Base-by-base conservation (phyloP, 2,888 invertebrate species). In the Morpho helenor region DNA sequence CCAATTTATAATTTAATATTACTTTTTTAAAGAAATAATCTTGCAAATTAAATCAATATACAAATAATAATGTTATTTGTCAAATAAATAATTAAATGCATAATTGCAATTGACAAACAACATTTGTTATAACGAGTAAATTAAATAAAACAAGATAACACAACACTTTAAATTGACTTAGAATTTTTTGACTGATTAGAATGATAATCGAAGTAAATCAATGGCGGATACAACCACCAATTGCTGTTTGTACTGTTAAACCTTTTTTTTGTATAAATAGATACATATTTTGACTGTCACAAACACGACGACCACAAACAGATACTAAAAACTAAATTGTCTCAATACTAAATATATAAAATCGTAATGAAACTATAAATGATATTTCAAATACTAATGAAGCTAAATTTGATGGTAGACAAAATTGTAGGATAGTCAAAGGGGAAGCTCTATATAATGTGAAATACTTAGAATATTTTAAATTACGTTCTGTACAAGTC, bases 391-490 rank as follows among this genome's bases (percentile, higher is more conserved):
- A 54, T 57, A 57, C 51, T 61, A 53, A 50, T 61, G 61, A 57
- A 49, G 58, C 56, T 57, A 58, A 62, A 56, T 59, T 55, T 62
- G 61, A 76, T 79, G 80, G 80, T 76, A 84, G 81, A 84, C 83
- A 75, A 76, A 71, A 74, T 73, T 70, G 73, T 75, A 74, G 74
- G 69, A 74, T 70, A 75, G 64, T 78, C 68, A 68, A 74, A 77
- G 69, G 75, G 89, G 89, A 89, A 89, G 88, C 89, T 84, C 89
- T 85, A 83, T 81, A 77, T 66, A 61, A 66, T 73, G 74, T 79
- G 79, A 77, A 82, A 84, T 75, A 80, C 75, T 80, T 83, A 86
- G 68, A 73, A 70, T 70, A 72, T 69, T 66, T 75, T 74, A 75
- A 73, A 74, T 71, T 81, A 79, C 72, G 71, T 69, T 74, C 72